Evolutionary conservation across 1,140 invertebrate genomes (phyloP), one percentile per base, ranked within the genome.

Genomic region (Drosophila sechellia): DNA sequence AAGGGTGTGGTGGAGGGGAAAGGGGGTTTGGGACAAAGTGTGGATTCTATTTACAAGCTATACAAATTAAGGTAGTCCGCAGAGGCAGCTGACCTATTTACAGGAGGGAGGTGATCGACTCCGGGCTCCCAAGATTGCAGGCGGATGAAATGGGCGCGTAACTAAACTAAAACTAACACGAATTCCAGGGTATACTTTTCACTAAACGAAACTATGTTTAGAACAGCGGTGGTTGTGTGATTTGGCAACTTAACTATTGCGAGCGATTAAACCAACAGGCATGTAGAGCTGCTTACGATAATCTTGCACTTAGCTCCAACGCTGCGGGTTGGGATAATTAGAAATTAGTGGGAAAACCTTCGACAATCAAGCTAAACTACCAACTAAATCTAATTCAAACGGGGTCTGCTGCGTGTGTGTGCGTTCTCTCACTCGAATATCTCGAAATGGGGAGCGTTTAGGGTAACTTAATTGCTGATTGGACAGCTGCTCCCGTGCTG

Each of bases 301-400:
- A 85, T 85, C 77, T 86, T 86, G 83, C 83, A 86, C 83, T 81
- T 80, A 70, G 56, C 68, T 80, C 69, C 56, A 69, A 68, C 42
- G 42, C 17, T 58, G 42, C 54, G 22, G 20, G 4, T n/a, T 13
- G 45, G 39, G 31, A 11, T 68, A 45, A 43, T 54, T 17, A 12
- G 11, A 65, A 52, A 27, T 27, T 5, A 31, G 31, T 22, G 64
- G 48, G 27, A 43, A 74, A 76, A 65, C 61, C 46, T 60, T 76
- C 49, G 46, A 76, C 72, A 76, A 75, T 78, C 69, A 65, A 40
- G 66, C 80, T 84, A 90, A 76, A 43, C 69, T 85, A 86, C 53
- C 49, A 79, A 81, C 70, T 90, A 79, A 73, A 46, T 27, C 69
- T 85, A 86, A 90, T 84, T 75, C 56, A 79, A 89, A 86, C 81